Percentiles rank a stretch among this genome's conserved stretches.
These are phyloP conservation scores for Semaprochilodus insignis DNA, from an alignment of 2,797 vertebrate species.

Conservation along the genomic window DNA sequence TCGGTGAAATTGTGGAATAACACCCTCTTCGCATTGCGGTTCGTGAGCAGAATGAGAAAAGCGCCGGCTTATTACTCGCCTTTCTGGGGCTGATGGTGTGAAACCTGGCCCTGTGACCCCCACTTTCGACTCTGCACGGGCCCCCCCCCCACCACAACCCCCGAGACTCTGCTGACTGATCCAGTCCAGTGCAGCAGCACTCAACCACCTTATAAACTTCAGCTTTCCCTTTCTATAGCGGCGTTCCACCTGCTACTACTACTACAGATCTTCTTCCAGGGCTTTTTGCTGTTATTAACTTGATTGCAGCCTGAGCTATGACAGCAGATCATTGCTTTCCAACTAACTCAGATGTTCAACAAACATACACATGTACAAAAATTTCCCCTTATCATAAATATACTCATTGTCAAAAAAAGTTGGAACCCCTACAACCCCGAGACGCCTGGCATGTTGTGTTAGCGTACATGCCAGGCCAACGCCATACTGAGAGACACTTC, in stretches of 20 bases:
- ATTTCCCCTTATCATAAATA: too few species aligned
- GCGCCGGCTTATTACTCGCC: neutral
- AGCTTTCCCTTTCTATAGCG: neutral
- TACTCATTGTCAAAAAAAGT: too few species aligned
- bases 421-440: too few species aligned
- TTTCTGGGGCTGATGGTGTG: neutral
- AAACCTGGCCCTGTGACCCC: conserved; percentile 5
- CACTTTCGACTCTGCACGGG: neutral
- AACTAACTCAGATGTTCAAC: neutral
- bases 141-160: neutral
- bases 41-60: conserved; percentile 7
- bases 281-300: neutral
- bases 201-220: neutral
- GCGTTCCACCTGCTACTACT: neutral
- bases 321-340: neutral
- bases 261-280: neutral
- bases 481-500: too few species aligned
- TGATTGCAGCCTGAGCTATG: neutral
- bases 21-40: neutral
- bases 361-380: too few species aligned
- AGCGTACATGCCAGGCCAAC: too few species aligned
- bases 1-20: conserved; percentile 3
- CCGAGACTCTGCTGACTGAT: neutral
- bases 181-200: neutral
- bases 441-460: too few species aligned